phyloP scores from a whole-genome alignment of 1,140 invertebrate species.

The Acyrthosiphon pisum region DNA sequence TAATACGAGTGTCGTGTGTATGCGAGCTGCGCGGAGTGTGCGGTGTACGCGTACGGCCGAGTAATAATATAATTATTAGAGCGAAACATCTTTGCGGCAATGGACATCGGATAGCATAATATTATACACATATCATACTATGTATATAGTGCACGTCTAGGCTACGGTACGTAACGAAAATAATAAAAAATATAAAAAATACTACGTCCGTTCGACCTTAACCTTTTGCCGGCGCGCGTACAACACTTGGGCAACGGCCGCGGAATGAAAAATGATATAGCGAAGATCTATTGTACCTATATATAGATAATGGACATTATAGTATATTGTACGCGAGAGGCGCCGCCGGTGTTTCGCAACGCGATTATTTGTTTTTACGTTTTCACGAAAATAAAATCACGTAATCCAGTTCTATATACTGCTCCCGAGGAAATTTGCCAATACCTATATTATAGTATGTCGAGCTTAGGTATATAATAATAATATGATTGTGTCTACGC shows the following conservation, averaged over 20 bases:
- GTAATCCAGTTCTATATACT: neutral
- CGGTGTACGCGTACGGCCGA: neutral
- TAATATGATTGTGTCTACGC: constrained; percentile 5
- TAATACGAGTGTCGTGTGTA: constrained; percentile 21
- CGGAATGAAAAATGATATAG: constrained; percentile 19
- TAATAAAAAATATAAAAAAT: neutral
- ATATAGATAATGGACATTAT: neutral
- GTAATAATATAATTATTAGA: constrained; percentile 35
- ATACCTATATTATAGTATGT: neutral
- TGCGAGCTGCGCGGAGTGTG: neutral
- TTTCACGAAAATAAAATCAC: constrained; percentile 20
- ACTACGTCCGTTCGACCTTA: constrained; percentile 14
- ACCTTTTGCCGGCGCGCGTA: constrained; percentile 10
- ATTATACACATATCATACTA: neutral
- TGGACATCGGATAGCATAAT: neutral
- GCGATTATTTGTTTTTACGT: constrained; percentile 9
- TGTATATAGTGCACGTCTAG: neutral
- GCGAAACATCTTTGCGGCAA: constrained; percentile 46
- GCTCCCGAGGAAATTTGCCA: neutral
- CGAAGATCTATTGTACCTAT: neutral
- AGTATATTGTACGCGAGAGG: neutral
- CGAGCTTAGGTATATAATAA: neutral
- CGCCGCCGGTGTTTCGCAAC: neutral
- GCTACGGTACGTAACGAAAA: neutral
- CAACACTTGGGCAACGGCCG: neutral